These are phyloP conservation scores for Girardinichthys multiradiatus DNA, from an alignment of 2,113 vertebrate species.

Conservation along the genomic window DNA sequence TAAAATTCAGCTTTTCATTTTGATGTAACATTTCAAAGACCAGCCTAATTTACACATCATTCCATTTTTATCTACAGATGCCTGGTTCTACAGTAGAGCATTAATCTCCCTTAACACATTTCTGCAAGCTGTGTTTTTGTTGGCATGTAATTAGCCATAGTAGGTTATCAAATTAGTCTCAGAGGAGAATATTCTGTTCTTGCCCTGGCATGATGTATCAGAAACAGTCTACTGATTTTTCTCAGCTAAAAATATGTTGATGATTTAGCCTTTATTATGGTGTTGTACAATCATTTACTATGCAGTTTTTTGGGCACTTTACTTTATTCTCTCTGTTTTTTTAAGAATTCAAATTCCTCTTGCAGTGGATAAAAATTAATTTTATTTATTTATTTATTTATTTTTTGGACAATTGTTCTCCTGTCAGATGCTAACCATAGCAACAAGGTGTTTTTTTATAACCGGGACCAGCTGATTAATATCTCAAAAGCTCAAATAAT, in stretches of 20 bases:
- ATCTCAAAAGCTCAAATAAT: no score
- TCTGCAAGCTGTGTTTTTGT: constrained; percentile 64
- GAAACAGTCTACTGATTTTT: constrained; percentile 2
- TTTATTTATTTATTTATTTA: no score
- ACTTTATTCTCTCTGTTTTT: background rate
- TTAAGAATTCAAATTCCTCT: no score
- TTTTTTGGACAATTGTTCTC: no score
- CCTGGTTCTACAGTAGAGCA: constrained; percentile 16
- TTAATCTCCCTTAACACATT: constrained; percentile 45
- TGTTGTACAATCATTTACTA: background rate
- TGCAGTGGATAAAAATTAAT: no score
- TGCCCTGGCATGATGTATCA: constrained; percentile 30
- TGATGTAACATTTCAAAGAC: background rate
- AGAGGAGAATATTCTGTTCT: constrained; percentile 33
- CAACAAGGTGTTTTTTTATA: no score
- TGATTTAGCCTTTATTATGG: constrained; percentile 9
- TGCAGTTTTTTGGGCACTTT: background rate
- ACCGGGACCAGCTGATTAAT: no score
- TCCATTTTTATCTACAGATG: constrained; percentile 25
- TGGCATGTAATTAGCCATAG: constrained; percentile 59
- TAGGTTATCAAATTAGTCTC: constrained; percentile 60
- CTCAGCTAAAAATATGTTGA: constrained; percentile 1
- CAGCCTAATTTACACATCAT: constrained; percentile 21
- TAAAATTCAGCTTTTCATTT: constrained; percentile 11
- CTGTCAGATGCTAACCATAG: no score